phyloP scores from a whole-genome alignment of 2,113 vertebrate genomes.

The Anguilla japonica region DNA sequence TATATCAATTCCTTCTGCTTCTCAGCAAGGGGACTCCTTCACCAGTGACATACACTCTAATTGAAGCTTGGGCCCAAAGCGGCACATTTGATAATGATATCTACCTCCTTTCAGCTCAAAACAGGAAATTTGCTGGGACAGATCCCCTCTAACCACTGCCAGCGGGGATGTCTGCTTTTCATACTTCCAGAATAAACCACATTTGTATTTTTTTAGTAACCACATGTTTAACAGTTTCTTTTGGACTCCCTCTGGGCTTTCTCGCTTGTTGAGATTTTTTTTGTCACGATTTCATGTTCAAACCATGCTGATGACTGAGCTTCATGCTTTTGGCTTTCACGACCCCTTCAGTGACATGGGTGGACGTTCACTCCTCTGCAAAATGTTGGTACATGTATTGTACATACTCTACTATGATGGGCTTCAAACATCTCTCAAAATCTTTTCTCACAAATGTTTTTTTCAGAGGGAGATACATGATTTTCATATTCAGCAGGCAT shows the following conservation, averaged over 20 bases:
- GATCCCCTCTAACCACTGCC: constrained; percentile 57
- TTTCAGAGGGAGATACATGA: not conserved
- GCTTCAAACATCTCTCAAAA: not conserved
- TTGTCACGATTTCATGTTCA: not conserved
- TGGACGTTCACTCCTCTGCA: not conserved
- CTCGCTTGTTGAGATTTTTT: constrained; percentile 3
- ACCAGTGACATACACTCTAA: constrained; percentile 54
- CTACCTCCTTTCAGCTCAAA: constrained; percentile 47
- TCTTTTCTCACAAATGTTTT: not conserved
- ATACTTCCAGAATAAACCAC: constrained; percentile 48
- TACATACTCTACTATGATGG: not conserved
- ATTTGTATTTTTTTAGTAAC: constrained; percentile 45
- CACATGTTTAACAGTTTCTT: constrained; percentile 49
- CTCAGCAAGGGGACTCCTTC: constrained; percentile 47
- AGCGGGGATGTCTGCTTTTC: constrained; percentile 55
- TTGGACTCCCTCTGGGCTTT: constrained; percentile 21
- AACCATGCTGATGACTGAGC: not conserved
- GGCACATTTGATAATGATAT: constrained; percentile 55
- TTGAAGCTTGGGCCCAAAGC: constrained; percentile 52
- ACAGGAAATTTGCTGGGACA: constrained; percentile 66
- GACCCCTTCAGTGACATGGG: not conserved
- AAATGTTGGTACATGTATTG: not conserved
- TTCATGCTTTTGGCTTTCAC: not conserved
- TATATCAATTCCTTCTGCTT: constrained; percentile 64
- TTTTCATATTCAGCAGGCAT: not conserved